phyloP scores from a whole-genome alignment of 2,797 vertebrate genomes.

The Leucoraja ocellata region DNA sequence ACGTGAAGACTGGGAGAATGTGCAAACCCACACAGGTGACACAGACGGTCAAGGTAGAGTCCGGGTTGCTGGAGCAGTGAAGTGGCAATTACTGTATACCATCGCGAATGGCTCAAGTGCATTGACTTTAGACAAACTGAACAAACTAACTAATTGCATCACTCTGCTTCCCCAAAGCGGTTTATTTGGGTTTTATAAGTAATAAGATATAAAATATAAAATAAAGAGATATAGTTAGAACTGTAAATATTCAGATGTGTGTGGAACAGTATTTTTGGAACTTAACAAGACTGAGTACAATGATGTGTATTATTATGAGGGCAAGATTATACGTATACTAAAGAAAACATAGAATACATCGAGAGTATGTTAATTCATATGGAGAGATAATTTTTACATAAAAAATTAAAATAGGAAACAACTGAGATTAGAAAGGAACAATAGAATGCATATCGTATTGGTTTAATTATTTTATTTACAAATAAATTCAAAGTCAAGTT shows the following conservation, averaged over 20 bases:
- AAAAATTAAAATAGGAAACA: background rate
- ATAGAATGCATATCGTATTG: background rate
- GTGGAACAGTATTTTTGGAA: no score
- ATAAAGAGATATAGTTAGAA: background rate
- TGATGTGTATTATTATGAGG: no score
- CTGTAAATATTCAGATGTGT: background rate
- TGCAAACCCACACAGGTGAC: no score
- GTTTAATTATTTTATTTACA: background rate
- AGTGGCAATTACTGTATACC: no score
- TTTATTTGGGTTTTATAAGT: background rate
- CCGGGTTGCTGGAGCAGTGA: no score
- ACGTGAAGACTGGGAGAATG: no score
- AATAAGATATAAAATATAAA: background rate
- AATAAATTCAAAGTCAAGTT: background rate
- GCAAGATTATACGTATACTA: background rate
- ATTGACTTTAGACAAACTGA: no score
- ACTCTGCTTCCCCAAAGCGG: background rate
- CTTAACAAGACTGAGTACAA: no score
- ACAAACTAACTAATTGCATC: no score
- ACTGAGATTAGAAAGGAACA: background rate
- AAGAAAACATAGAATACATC: background rate
- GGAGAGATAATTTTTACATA: background rate
- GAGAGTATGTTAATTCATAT: background rate
- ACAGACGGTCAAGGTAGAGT: no score
- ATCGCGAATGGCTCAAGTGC: no score